Conservation (phyloP, 2,797 vertebrate species). For the Ciconia nigra region DNA sequence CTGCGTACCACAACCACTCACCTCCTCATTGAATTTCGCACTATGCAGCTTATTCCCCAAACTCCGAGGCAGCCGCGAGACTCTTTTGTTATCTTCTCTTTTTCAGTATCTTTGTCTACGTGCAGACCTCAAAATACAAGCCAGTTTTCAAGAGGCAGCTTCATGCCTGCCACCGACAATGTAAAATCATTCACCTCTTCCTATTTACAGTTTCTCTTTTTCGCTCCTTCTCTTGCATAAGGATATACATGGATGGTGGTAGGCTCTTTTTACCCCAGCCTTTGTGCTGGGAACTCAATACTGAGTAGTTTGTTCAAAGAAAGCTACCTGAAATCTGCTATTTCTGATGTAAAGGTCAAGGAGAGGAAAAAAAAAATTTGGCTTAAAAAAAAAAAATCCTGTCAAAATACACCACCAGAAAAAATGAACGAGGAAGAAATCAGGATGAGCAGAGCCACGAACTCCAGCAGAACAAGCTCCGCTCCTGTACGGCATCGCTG, state of each 20-base stretch:
- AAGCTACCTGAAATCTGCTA: neutral
- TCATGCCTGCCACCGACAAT: neutral
- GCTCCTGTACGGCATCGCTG: neutral
- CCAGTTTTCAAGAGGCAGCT: neutral
- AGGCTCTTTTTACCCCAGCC: neutral
- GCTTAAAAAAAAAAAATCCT: neutral
- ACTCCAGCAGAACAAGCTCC: neutral
- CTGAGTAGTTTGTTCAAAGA: neutral
- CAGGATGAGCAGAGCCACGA: neutral
- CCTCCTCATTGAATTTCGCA: neutral
- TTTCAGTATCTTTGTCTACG: neutral
- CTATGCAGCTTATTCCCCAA: neutral
- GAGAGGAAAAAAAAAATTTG: neutral
- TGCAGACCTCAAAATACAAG: neutral
- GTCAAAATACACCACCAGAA: neutral
- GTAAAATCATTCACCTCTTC: neutral
- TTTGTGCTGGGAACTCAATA: neutral
- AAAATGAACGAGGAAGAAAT: neutral
- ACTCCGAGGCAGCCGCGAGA: neutral
- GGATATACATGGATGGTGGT: neutral
- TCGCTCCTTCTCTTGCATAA: neutral
- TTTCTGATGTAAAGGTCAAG: constrained; percentile 22
- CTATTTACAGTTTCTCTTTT: neutral
- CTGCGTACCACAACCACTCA: accelerated
- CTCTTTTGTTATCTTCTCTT: neutral